Base-by-base conservation (phyloP, 2,113 vertebrate genomes). In the Nibea coibor region DNA sequence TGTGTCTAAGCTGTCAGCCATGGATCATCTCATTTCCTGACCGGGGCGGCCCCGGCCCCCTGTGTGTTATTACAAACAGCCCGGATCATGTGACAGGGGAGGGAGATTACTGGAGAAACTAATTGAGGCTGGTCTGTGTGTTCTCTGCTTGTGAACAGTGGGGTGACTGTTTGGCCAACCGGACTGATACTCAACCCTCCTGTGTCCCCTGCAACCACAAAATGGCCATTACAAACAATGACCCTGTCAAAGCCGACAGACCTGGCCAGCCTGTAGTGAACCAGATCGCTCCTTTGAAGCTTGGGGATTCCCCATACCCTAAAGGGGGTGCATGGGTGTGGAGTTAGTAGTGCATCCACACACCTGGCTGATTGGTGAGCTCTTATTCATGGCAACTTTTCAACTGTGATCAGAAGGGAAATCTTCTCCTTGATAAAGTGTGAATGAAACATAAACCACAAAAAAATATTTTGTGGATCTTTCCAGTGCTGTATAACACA, bases 11-110 rank as follows among this genome's bases (percentile, higher is more conserved):
- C 89, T 89, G 86, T 91, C 88, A 92, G 75, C 82, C 81, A 81
- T 88, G 91, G 91, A 94, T 95, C 91, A 92, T 93, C 89, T 93
- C 85, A 92, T 93, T 93, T 92, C 92, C 92, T 94, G 93, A 88
- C 81, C 64, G 35, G 87, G 66, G 70, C 58, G 11, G 72, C 77
- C 82, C 79, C 0, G 81, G 83, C 78, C 84, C 90, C 90, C 82
- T 83, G 91, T 89, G 82, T 91, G 88, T 91, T 93, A 92, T 90
- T 94, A 89, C 89, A 88, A 91, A 91, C 90, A 47, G 84, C 69
- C 82, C 66, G 0, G 88, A 80, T 78, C 90, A 88, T 28, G 14
- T 91, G 88, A 89, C 88, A 84, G 72, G 70, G 87, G 84, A 80
- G 87, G 72, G 11, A 78, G 88, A 92, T 90, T 89, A 74, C 31